Evolutionary conservation across 2,113 vertebrate species (phyloP).

Genomic region (Neolamprologus variostigma): DNA sequence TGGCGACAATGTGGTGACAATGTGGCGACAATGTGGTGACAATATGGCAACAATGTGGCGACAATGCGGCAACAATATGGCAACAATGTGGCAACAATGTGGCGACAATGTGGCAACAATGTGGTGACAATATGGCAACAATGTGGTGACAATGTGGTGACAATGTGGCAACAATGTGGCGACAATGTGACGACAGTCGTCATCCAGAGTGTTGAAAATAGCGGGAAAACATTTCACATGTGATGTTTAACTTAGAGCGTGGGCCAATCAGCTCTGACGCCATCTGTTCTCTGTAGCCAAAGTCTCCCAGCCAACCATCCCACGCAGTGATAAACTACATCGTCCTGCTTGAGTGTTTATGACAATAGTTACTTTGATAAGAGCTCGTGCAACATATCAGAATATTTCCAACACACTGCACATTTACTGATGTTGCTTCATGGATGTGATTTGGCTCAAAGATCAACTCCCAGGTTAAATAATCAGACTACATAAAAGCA

Average conservation of each 20-base stretch:
- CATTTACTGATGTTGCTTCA: neutral
- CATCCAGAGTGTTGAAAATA: neutral
- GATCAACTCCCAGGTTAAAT: neutral
- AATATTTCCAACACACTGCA: neutral
- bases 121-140: rapidly evolving
- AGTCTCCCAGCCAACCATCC: neutral
- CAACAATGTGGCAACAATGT: no score
- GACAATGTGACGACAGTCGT: rapidly evolving
- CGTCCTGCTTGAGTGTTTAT: rapidly evolving
- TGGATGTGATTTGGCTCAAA: neutral
- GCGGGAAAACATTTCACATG: neutral
- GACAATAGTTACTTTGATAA: neutral
- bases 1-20: no score
- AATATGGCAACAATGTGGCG: no score
- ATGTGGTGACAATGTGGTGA: rapidly evolving
- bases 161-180: rapidly evolving
- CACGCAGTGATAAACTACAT: neutral
- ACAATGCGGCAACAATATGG: no score
- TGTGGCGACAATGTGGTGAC: no score
- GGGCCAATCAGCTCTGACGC: neutral
- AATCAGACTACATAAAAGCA: rapidly evolving
- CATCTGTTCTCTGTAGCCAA: rapidly evolving
- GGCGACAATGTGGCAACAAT: no score
- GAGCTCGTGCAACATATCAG: rapidly evolving
- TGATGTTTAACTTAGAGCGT: rapidly evolving